phyloP scores from a whole-genome alignment of 1,140 invertebrate genomes.

The Pristionchus pacificus region DNA sequence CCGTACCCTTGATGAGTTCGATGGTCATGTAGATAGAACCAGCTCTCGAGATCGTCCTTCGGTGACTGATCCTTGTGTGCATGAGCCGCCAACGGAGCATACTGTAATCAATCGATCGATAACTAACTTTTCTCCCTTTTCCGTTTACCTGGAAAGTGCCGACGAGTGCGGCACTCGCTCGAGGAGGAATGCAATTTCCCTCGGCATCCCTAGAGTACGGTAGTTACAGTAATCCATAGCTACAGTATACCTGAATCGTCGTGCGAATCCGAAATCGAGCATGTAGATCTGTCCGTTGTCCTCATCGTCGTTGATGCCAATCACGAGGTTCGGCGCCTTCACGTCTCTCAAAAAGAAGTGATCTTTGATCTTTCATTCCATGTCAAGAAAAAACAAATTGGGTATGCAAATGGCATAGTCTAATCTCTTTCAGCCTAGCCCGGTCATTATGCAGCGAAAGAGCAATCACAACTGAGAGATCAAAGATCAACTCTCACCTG shows the following conservation, averaged over 20 bases:
- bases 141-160: constrained; percentile 38
- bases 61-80: constrained; percentile 38
- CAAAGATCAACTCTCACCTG: not conserved
- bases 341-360: too few species aligned
- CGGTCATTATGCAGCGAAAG: too few species aligned
- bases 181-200: constrained; percentile 36
- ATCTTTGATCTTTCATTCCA: too few species aligned
- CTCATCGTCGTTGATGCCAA: constrained; percentile 25
- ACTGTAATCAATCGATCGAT: constrained; percentile 3
- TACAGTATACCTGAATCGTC: constrained; percentile 30
- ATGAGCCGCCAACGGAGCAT: constrained; percentile 35
- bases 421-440: too few species aligned
- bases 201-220: constrained; percentile 33
- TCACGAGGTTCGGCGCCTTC: constrained; percentile 45
- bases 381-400: too few species aligned
- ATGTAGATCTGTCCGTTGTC: constrained; percentile 38
- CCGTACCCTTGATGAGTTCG: constrained; percentile 30
- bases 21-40: constrained; percentile 45
- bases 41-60: constrained; percentile 39
- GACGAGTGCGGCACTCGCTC: constrained; percentile 37
- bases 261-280: constrained; percentile 45
- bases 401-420: too few species aligned
- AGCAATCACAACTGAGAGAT: too few species aligned
- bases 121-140: not conserved
- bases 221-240: not conserved